Conservation (phyloP, 2,888 invertebrate species). For the Camponotus fellah region DNA sequence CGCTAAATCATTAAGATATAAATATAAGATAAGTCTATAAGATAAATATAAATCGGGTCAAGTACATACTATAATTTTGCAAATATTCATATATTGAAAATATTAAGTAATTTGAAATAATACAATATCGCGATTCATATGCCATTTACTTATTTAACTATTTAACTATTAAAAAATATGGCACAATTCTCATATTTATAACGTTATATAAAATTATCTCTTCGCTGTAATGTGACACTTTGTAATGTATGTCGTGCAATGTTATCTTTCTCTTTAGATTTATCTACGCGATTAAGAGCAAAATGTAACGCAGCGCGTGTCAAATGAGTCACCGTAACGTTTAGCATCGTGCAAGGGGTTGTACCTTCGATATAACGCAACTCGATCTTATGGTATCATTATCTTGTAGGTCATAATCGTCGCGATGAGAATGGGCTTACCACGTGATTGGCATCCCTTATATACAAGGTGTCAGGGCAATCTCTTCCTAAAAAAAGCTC, state of each 20-base stretch:
- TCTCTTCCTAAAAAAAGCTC: too few relatives aligned
- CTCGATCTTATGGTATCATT: slow-evolving; percentile 19
- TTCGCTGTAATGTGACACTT: not conserved
- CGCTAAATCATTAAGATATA: not conserved
- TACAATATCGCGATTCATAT: not conserved
- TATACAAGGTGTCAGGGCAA: not conserved
- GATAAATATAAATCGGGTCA: not conserved
- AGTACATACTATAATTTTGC: not conserved
- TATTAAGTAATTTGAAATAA: not conserved
- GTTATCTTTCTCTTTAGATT: not conserved
- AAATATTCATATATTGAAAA: not conserved
- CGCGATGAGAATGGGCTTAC: slow-evolving; percentile 25
- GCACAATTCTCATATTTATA: slow-evolving; percentile 1
- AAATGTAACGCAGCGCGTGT: not conserved
- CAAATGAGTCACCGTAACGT: not conserved
- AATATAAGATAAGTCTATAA: not conserved
- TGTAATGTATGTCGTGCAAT: not conserved
- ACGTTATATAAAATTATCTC: not conserved
- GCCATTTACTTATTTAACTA: not conserved
- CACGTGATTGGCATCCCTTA: not conserved
- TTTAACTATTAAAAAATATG: not conserved
- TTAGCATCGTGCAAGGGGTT: not conserved
- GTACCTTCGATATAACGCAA: not conserved
- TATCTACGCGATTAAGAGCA: not conserved
- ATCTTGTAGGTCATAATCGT: slow-evolving; percentile 23